Percentiles rank a stretch among this genome's conserved stretches.
Conservation (phyloP, 2,113 vertebrate genomes). For the Cololabis saira region DNA sequence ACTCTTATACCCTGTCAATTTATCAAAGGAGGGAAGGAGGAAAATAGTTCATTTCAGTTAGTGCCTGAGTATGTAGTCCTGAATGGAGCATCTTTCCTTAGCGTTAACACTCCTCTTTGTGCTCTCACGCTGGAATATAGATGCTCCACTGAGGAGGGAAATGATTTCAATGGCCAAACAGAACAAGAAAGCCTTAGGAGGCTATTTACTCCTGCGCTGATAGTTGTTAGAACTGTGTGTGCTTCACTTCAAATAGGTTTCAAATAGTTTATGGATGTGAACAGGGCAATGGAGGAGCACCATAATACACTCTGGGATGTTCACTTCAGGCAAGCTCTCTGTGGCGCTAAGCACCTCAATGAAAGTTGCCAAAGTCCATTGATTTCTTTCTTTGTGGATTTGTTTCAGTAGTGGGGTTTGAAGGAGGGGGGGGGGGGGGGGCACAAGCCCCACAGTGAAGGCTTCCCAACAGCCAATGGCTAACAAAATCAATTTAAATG, state of each 20-base stretch:
- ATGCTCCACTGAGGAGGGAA: conserved; percentile 49
- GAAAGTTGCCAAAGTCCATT: conserved; percentile 70
- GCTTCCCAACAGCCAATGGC: conserved; percentile 31
- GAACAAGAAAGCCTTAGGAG: conserved; percentile 61
- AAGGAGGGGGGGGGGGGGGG: conserved; percentile 10
- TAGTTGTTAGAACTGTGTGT: conserved; percentile 70
- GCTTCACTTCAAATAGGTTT: conserved; percentile 75
- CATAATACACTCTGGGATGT: conserved; percentile 72
- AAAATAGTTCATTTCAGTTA: conserved; percentile 25
- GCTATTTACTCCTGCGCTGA: conserved; percentile 61
- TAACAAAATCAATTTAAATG: conserved; percentile 51
- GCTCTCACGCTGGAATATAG: conserved; percentile 46
- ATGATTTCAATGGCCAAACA: conserved; percentile 54
- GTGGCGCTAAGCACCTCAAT: conserved; percentile 67
- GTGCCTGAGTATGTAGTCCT: conserved; percentile 12
- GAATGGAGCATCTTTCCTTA: conserved; percentile 51
- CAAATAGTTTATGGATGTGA: conserved; percentile 69
- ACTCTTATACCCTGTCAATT: too few species aligned
- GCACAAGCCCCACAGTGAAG: conserved; percentile 8
- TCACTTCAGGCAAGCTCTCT: conserved; percentile 70
- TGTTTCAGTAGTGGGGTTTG: conserved; percentile 59
- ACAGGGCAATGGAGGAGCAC: conserved; percentile 70
- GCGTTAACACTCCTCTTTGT: conserved; percentile 47
- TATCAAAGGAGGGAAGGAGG: conserved; percentile 7
- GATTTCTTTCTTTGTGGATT: conserved; percentile 63